These are phyloP conservation scores for Poicephalus meyeri DNA, from an alignment of 2,113 vertebrate genomes.

Conservation along the genomic window DNA sequence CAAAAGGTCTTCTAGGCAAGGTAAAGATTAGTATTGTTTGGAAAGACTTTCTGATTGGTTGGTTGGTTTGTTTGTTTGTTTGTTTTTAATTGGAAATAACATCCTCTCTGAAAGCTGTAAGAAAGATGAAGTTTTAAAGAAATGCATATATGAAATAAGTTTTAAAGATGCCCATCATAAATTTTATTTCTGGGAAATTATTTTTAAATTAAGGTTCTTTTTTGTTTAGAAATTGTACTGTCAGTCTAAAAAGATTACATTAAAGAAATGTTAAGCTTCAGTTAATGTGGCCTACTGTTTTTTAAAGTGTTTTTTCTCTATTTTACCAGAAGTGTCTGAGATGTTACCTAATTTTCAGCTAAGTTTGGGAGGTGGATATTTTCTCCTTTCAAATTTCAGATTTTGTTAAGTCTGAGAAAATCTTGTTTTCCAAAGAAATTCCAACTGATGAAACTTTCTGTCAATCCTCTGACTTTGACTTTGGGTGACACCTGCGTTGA, in stretches of 20 bases:
- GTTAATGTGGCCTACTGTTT: not conserved
- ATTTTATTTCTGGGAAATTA: rapidly evolving
- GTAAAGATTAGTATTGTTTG: not conserved
- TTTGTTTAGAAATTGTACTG: not conserved
- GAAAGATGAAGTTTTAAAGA: not conserved
- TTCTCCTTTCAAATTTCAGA: not conserved
- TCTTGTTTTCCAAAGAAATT: not conserved
- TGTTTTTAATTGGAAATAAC: not conserved
- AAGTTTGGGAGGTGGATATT: rapidly evolving
- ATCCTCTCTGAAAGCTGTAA: not conserved
- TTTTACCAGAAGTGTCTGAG: not conserved
- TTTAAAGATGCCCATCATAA: not conserved
- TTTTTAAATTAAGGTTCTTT: not conserved
- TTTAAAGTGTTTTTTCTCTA: not conserved
- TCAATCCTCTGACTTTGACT: not conserved
- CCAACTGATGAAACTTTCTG: not conserved
- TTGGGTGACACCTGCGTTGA: not conserved
- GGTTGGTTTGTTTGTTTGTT: not conserved
- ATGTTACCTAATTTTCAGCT: not conserved
- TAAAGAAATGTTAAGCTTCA: not conserved
- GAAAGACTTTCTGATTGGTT: not conserved
- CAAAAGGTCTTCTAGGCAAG: not conserved
- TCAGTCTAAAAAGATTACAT: not conserved
- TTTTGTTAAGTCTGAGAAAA: not conserved
- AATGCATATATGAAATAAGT: not conserved